Percentiles rank a stretch among this genome's conserved stretches.
Evolutionary conservation across 2,888 invertebrate species (phyloP).

Genomic region (Eurytoma adleriae): DNA sequence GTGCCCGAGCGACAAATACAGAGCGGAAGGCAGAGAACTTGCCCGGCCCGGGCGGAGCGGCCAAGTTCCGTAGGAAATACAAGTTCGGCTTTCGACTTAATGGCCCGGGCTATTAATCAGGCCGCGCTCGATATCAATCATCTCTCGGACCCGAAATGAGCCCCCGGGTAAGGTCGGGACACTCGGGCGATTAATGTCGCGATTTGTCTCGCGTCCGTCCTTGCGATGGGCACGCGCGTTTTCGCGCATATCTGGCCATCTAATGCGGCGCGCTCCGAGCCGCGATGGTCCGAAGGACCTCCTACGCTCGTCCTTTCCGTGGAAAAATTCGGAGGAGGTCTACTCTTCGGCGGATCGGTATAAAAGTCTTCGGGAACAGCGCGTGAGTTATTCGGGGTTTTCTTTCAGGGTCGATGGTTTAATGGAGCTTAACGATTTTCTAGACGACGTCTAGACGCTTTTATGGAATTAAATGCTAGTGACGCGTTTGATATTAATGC

Average conservation of each 20-base stretch:
- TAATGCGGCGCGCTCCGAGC: not conserved
- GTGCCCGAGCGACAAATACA: not conserved
- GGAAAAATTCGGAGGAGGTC: no score
- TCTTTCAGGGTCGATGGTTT: no score
- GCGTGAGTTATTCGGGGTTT: no score
- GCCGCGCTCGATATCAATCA: conserved; percentile 57
- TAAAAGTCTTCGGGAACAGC: no score
- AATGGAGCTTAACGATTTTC: no score
- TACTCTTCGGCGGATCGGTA: no score
- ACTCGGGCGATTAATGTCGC: conserved; percentile 57
- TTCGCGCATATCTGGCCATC: not conserved
- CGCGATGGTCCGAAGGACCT: no score
- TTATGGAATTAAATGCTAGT: no score
- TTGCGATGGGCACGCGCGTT: conserved; percentile 12
- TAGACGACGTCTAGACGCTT: no score
- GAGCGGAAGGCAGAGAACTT: not conserved
- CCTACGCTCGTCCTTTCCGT: no score
- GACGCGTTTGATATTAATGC: no score
- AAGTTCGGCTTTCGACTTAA: conserved; percentile 55
- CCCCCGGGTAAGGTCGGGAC: conserved; percentile 36
- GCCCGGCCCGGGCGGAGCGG: not conserved
- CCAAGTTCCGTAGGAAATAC: conserved; percentile 32
- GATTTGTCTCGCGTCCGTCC: conserved; percentile 55
- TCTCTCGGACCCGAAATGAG: conserved; percentile 47
- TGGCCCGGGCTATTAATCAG: conserved; percentile 60